A percentile compares a stretch with the other conserved stretches of the same genome.
Evolutionary conservation across 2,888 invertebrate species (phyloP).

Genomic region (Acanthopleura granulata): DNA sequence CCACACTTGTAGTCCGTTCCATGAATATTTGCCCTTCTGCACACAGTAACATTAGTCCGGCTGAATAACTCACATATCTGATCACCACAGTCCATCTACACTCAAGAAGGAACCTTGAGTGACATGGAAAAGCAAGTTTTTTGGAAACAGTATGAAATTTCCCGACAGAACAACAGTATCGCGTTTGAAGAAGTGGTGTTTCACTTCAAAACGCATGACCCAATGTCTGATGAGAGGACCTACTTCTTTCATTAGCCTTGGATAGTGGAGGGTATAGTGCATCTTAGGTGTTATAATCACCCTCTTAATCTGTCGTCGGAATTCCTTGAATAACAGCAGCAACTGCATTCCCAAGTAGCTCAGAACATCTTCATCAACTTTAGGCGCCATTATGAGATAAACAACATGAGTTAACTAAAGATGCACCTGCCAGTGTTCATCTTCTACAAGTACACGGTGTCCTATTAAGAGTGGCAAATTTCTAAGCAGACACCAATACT

Average conservation of each 20-base stretch:
- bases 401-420: neutral
- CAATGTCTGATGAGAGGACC: conserved; percentile 14
- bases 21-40: neutral
- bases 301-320: neutral
- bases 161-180: neutral
- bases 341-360: neutral
- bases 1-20: neutral
- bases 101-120: neutral
- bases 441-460: neutral
- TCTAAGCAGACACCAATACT: conserved; percentile 3
- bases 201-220: conserved; percentile 11
- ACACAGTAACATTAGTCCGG: neutral
- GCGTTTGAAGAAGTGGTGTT: neutral
- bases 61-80: neutral
- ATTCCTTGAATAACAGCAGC: neutral
- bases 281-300: conserved; percentile 2
- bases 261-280: conserved; percentile 13
- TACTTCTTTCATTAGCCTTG: conserved; percentile 13
- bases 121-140: neutral
- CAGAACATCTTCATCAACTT: conserved; percentile 2
- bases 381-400: neutral
- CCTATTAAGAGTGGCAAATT: conserved; percentile 1
- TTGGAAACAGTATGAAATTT: neutral
- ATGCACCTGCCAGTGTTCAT: neutral
- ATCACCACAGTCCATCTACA: neutral